Evolutionary conservation across 2,888 invertebrate genomes (phyloP), one percentile per base, ranked within the genome.

Genomic region (Limnephilus rhombicus): DNA sequence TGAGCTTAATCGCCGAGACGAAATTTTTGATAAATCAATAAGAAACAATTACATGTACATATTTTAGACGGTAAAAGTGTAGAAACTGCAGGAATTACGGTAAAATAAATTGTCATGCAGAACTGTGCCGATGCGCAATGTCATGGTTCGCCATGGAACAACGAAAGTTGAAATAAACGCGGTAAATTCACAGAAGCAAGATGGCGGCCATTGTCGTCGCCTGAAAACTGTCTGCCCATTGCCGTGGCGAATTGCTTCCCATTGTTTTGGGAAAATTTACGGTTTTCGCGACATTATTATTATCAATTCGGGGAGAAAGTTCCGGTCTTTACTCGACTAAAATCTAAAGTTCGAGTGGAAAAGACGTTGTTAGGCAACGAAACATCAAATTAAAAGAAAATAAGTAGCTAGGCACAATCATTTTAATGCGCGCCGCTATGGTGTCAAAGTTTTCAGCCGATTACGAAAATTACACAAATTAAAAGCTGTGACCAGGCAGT

Each of bases 271-370:
- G 83, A 18, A 83, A 83, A 83, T 83, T 83, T 83, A 83, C 37
- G 83, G 34, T 83, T 83, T 83, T 83, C 18, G 83, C 83, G 83
- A 24, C 31, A 83, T 83, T 83, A 24, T 83, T 53, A 53, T 53
- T 53, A 53, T 53, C 37, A 83, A 83, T 34, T 83, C 83, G 37
- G 34, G 83, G 83, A 83, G 83, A 83, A 83, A 83, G 83, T 83
- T 83, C 24, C 34, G 34, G 37, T 15, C 24, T n/a, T 68, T 83
- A 37, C 86, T 45, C n/a, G 45, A 31, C 29, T 45, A 29, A 86
- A 29, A 49, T 11, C 15, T 68, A 9, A 68, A 68, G 68, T 68
- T 24, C 45, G 24, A 29, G 12, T 45, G 45, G 86, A n/a, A 49
- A 86, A 0, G 37, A 24, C n/a, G 24, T 2, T 68, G n/a, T 68